Evolutionary conservation across 2,113 vertebrate species (phyloP), one percentile per base, ranked within the genome.

Genomic region (Rhombomys opimus): DNA sequence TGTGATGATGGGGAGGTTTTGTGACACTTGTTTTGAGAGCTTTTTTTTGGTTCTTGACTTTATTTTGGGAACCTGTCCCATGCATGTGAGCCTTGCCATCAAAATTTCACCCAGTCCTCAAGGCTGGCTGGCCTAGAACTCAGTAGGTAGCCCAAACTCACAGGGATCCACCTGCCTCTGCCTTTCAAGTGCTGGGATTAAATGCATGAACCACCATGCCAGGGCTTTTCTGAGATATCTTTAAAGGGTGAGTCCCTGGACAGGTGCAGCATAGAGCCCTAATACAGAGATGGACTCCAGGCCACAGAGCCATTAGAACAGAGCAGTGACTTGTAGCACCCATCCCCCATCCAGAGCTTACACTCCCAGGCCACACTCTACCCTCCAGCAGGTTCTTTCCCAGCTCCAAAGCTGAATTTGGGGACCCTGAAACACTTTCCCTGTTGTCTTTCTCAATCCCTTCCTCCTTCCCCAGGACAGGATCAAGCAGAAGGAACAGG

Each of bases 321-420:
- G 75, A 54, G 17, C 15, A 17, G 87, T 32, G 54, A 46, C 38
- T 30, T 57, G 30, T 20, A 38, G 3, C 0, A 35, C 80, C 23
- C n/a, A 35, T n/a, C 30, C 14, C 12, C 41, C 41, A n/a, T 70
- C 35, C 13, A 13, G 67, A 41, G 41, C n/a, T 32, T 27, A 12
- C 0, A 1, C 12, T n/a, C 27, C 68, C 9, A 2, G 38, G 5
- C n/a, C 8, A 12, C 10, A 2, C 12, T 30, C 65, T 20, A 5
- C 72, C 3, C n/a, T 22, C n/a, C 46, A 35, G 7, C 23, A 12
- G 10, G 22, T 5, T 52, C 41, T 73, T 38, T 52, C 35, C 8
- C 17, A 2, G 3, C 35, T 50, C 61, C 50, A 73, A 30, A 61
- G 76, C 20, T 7, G 1, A 13, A 14, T 11, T 52, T 12, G 5